Evolutionary conservation across 2,888 invertebrate genomes (phyloP).

Genomic region (Scaptomyza caliginosa): DNA sequence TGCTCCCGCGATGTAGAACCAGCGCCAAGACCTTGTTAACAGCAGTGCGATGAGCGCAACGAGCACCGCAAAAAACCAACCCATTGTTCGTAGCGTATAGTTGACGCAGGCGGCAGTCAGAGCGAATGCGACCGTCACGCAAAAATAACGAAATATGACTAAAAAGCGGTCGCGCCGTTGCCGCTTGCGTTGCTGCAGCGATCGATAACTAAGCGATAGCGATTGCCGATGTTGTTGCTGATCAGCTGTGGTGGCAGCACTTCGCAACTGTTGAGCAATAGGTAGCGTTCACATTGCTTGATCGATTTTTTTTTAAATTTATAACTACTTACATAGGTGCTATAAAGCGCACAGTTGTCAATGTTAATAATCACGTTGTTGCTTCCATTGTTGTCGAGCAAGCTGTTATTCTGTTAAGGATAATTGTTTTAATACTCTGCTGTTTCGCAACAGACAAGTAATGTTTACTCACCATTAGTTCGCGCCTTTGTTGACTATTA

Average conservation of each 20-base stretch:
- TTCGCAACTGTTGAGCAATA: slow-evolving; percentile 33
- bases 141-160: slow-evolving; percentile 72
- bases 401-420: slow-evolving; percentile 50
- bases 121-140: slow-evolving; percentile 84
- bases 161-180: slow-evolving; percentile 67
- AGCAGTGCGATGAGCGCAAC: slow-evolving; percentile 88
- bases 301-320: slow-evolving; percentile 11
- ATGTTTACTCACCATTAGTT: slow-evolving; percentile 53
- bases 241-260: slow-evolving; percentile 42
- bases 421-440: slow-evolving; percentile 30
- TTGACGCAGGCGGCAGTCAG: slow-evolving; percentile 85
- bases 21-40: slow-evolving; percentile 89
- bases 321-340: slow-evolving; percentile 53
- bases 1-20: slow-evolving; percentile 90
- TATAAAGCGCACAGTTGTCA: slow-evolving; percentile 62
- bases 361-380: slow-evolving; percentile 71
- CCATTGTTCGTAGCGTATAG: slow-evolving; percentile 83
- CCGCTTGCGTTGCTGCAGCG: slow-evolving; percentile 47
- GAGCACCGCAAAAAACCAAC: slow-evolving; percentile 87
- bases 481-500: slow-evolving; percentile 46
- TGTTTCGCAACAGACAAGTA: background rate
- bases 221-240: slow-evolving; percentile 48
- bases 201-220: slow-evolving; percentile 55
- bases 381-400: slow-evolving; percentile 65
- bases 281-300: slow-evolving; percentile 45